Evolutionary conservation across 1,140 invertebrate species (phyloP).

Genomic region (Pseudomyrmex pallidus): DNA sequence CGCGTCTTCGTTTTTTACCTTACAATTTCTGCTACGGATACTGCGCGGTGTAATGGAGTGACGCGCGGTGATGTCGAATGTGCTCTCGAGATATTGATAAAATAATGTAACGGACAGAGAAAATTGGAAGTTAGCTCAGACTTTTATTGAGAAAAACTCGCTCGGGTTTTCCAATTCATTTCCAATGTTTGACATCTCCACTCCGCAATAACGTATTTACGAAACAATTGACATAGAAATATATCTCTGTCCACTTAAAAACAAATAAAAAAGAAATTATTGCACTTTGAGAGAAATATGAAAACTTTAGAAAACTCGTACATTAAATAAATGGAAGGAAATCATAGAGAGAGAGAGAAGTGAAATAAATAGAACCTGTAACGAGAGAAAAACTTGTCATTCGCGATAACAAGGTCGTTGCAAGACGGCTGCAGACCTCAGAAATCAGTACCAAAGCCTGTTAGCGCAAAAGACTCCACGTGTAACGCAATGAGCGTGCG

Average conservation of each 20-base stretch:
- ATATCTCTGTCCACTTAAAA: too few relatives aligned
- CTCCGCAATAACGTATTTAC: too few relatives aligned
- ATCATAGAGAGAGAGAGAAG: too few relatives aligned
- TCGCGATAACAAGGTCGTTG: neutral
- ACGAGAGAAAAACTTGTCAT: neutral
- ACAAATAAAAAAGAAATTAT: too few relatives aligned
- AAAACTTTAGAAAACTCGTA: too few relatives aligned
- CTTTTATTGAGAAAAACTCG: slow-evolving; percentile 20
- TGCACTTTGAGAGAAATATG: too few relatives aligned
- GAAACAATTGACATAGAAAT: too few relatives aligned
- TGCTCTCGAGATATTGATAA: neutral
- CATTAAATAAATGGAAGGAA: too few relatives aligned
- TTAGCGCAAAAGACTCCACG: slow-evolving; percentile 29
- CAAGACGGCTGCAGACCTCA: neutral
- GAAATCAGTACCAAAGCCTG: neutral
- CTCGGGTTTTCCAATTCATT: too few relatives aligned
- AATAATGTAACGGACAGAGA: neutral
- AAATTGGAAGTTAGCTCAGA: neutral
- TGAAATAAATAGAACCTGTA: neutral
- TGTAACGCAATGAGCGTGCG: slow-evolving; percentile 26
- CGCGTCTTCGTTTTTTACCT: slow-evolving; percentile 10
- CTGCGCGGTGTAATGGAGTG: neutral
- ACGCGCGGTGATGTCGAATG: slow-evolving; percentile 9
- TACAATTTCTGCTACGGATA: slow-evolving; percentile 24
- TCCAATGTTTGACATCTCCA: too few relatives aligned